Base-by-base conservation (phyloP, 2,797 vertebrate genomes). In the Gymnothorax reevesii region DNA sequence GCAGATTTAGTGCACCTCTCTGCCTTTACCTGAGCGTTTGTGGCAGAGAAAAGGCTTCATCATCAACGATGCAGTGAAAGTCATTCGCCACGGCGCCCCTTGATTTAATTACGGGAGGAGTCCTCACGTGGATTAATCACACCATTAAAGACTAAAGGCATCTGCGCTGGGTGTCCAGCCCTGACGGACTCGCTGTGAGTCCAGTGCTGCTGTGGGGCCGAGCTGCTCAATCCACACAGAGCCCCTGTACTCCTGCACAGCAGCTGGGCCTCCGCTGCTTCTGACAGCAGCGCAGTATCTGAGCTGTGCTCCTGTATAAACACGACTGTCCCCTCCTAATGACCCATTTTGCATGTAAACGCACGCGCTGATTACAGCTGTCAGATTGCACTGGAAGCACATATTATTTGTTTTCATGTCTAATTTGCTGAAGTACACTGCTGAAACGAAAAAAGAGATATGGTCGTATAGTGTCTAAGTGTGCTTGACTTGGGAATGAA, bases 81-180 rank as follows among this genome's bases (percentile, higher is more conserved):
- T 88, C 73, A 88, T 89, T 90, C 87, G 90, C 89, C 83, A 83
- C 54, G 88, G 89, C 88, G 79, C 88, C 87, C 83, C 87, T 55
- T 13, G n/a, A 79, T 88, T 85, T 87, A 90, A 90, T 86, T 84
- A 87, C 73, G 88, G 82, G 84, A 62, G 85, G 88, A 89, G 86
- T 86, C 33, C 86, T 88, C 89, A 89, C 89, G 89, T 89, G 87
- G 88, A 91, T 89, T 88, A 83, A 90, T 90, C 89, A 89, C 88
- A 66, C 89, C 87, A 89, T 86, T 87, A 85, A 89, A 86, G 84
- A 42, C 88, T 84, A 86, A 88, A 84, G 87, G 82, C 90, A 88
- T 89, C 89, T 92, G 89, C 84, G 84, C 87, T 87, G 86, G 66
- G 88, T 9, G 52, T 49, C 20, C 8, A 54, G 49, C 17, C 75